These are phyloP conservation scores for Andrena fulva DNA, from an alignment of 2,888 invertebrate species.

Conservation along the genomic window DNA sequence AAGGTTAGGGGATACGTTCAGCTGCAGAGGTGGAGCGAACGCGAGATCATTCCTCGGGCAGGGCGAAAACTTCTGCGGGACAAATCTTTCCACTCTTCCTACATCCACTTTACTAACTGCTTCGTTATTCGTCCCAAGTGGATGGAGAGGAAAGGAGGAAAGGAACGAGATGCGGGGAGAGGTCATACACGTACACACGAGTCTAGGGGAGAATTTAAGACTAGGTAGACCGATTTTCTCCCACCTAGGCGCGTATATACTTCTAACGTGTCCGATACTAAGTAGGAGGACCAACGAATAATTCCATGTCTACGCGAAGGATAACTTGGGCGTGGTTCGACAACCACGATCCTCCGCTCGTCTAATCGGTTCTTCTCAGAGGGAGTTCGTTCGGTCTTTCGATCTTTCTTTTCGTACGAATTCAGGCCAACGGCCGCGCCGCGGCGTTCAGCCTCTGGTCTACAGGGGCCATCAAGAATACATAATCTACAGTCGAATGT, in stretches of 20 bases:
- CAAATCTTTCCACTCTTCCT: background rate
- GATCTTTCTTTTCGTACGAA: conserved; percentile 63
- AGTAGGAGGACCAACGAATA: conserved; percentile 20
- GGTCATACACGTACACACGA: too few species aligned
- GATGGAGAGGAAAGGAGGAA: too few species aligned
- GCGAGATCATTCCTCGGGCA: background rate
- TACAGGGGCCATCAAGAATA: conserved; percentile 30
- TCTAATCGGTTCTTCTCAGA: conserved; percentile 59
- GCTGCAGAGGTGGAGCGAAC: background rate
- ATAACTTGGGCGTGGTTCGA: conserved; percentile 57
- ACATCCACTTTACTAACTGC: background rate
- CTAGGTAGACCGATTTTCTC: too few species aligned
- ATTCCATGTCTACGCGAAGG: conserved; percentile 42
- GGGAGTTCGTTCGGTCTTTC: conserved; percentile 48
- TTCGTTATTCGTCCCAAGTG: background rate
- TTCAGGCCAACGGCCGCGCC: conserved; percentile 38
- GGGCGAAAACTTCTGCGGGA: background rate
- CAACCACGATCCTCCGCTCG: conserved; percentile 46
- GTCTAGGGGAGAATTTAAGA: too few species aligned
- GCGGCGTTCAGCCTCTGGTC: conserved; percentile 38
- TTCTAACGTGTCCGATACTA: too few species aligned
- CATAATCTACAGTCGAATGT: conserved; percentile 22
- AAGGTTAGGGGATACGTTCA: conserved; percentile 4
- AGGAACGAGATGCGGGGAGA: too few species aligned
- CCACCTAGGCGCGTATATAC: too few species aligned